Conservation (phyloP, 2,888 invertebrate genomes). For the Cephus pygmeus region DNA sequence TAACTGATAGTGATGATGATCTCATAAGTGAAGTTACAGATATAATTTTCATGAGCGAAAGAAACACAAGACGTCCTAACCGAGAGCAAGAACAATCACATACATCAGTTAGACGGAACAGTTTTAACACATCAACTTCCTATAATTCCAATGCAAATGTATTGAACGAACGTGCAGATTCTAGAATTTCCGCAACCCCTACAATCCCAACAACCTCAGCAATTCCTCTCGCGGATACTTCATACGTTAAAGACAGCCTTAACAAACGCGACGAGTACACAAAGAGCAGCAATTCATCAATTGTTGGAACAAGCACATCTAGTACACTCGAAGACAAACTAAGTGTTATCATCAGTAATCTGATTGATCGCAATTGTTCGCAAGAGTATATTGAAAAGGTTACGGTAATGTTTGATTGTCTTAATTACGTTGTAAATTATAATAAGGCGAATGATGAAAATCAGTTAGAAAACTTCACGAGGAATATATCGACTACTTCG, state of each 20-base stretch:
- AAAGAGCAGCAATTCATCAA: background rate
- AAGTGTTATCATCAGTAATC: slow-evolving; percentile 41
- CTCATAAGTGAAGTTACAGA: slow-evolving; percentile 51
- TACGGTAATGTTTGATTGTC: slow-evolving; percentile 44
- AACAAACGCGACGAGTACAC: background rate
- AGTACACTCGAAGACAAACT: slow-evolving; percentile 45
- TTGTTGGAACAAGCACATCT: background rate
- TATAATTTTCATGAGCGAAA: slow-evolving; percentile 13
- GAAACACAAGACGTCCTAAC: background rate
- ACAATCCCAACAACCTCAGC: background rate
- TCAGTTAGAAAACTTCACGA: slow-evolving; percentile 4
- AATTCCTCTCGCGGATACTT: background rate
- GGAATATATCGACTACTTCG: background rate
- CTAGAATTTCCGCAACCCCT: background rate
- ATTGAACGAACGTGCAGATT: background rate
- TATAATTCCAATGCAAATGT: background rate
- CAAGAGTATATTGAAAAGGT: slow-evolving; percentile 47
- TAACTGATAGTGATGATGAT: slow-evolving; percentile 58
- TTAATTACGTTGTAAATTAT: slow-evolving; percentile 43
- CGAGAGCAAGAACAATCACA: background rate
- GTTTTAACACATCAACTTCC: background rate
- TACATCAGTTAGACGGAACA: background rate
- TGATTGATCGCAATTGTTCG: slow-evolving; percentile 46
- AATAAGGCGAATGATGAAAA: slow-evolving; percentile 18
- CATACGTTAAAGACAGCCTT: background rate